phyloP scores from a whole-genome alignment of 2,113 vertebrate species.

The Takifugu flavidus region DNA sequence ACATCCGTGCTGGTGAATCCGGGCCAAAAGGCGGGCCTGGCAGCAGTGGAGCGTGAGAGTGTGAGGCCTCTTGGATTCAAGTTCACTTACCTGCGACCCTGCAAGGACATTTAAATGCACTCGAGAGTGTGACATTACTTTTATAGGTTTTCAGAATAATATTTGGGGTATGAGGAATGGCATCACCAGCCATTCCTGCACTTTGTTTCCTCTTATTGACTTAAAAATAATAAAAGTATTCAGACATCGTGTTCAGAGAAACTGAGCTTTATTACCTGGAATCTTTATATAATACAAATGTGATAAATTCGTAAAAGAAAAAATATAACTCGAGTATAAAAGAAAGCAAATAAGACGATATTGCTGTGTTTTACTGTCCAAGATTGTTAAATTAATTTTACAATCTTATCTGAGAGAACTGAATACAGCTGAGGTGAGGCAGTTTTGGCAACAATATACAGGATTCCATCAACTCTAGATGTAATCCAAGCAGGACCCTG shows the following conservation, averaged over 20 bases:
- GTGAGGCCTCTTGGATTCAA: not conserved
- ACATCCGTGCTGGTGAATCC: slow-evolving; percentile 64
- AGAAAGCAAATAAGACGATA: not conserved
- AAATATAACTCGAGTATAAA: not conserved
- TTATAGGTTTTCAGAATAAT: too few relatives aligned
- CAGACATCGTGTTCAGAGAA: not conserved
- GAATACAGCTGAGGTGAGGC: not conserved
- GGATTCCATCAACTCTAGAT: slow-evolving; percentile 6
- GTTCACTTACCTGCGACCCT: slow-evolving; percentile 7
- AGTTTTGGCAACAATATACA: slow-evolving; percentile 9
- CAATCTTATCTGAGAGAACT: not conserved
- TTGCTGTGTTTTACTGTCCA: not conserved
- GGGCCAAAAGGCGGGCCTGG: slow-evolving; percentile 73
- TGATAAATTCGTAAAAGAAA: too few relatives aligned
- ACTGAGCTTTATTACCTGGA: slow-evolving; percentile 14
- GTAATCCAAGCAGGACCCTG: not conserved
- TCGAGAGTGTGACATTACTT: slow-evolving; percentile 2
- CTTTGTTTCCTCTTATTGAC: not conserved
- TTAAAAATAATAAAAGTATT: slow-evolving; percentile 1
- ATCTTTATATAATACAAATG: not conserved
- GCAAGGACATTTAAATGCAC: slow-evolving; percentile 25
- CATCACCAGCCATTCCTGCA: too few relatives aligned
- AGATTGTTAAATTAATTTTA: too few relatives aligned
- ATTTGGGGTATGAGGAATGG: too few relatives aligned
- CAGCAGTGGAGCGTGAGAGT: slow-evolving; percentile 5